Base-by-base conservation (phyloP, 2,888 invertebrate species). In the Drosophila kokeensis region DNA sequence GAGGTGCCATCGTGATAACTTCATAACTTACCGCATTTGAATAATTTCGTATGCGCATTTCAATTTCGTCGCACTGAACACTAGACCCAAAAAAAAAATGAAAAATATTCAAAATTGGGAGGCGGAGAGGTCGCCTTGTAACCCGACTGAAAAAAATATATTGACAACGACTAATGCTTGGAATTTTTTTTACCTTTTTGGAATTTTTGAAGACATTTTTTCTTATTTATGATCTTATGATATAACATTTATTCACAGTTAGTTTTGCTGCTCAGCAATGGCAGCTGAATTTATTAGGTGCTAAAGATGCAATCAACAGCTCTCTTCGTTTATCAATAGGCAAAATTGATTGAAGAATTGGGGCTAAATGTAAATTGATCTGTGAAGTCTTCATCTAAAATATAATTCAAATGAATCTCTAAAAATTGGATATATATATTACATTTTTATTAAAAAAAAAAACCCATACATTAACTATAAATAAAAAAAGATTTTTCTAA, bases 31-130 rank as follows among this genome's bases (percentile, higher is more conserved):
- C 50, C 80, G 82, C 72, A 89, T 89, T 89, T 89, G 82, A 89
- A 89, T 89, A 89, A 87, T 89, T 88, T 83, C 73, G 87, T 90
- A 87, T 87, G 87, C 90, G 89, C 87, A 87, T 87, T 90, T 90
- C 81, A 86, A 90, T 78, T 83, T 75, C 70, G 70, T 69, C 69
- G 60, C 82, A 82, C 69, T 75, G 69, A 72, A 45, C 21, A 71
- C 73, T 60, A 63, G 36, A 48, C 6, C 40, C 67, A 42, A 32
- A 32, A 36, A 50, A 48, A 29, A 62, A 32, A 48, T 53, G 54
- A 52, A 21, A 27, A 21, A 42, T 57, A 30, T 57, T 27, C 40
- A 5, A 29, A 40, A 42, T 11, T 45, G 45, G 48, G 32, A 61
- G 69, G 54, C 63, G 59, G 42, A 18, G 57, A 40, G 67, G 50